These are phyloP conservation scores for Pachypsylla venusta DNA, from an alignment of 1,140 invertebrate species.

Conservation along the genomic window DNA sequence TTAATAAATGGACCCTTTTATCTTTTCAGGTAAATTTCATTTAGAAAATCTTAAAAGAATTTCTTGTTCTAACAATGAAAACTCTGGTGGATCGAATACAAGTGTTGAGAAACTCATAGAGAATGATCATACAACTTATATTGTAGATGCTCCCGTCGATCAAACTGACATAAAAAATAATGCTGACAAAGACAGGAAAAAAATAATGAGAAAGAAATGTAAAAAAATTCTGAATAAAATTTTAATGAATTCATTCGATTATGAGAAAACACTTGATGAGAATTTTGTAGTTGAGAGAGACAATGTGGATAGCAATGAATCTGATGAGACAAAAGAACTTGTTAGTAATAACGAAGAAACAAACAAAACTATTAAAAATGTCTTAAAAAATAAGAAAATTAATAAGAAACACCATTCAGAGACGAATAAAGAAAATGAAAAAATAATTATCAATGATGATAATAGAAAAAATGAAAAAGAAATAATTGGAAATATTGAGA, in stretches of 20 bases:
- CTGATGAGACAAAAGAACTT: background rate
- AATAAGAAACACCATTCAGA: too few relatives aligned
- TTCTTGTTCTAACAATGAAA: background rate
- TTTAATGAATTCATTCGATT: background rate
- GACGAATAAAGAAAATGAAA: too few relatives aligned
- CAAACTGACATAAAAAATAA: background rate
- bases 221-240: background rate
- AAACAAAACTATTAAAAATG: too few relatives aligned
- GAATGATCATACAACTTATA: background rate
- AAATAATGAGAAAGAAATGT: background rate
- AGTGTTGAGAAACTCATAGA: background rate
- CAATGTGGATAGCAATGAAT: background rate
- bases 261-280: too few relatives aligned
- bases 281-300: background rate
- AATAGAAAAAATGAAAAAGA: too few relatives aligned
- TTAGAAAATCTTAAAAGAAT: background rate
- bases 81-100: background rate
- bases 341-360: background rate
- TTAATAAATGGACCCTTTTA: too few relatives aligned
- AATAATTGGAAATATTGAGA: too few relatives aligned
- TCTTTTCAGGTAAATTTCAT: background rate
- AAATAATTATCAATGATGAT: too few relatives aligned
- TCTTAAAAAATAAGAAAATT: too few relatives aligned
- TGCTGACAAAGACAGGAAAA: background rate
- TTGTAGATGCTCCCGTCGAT: constrained; percentile 2